Conservation (phyloP, 2,888 invertebrate species). For the Ctenicera cuprea region DNA sequence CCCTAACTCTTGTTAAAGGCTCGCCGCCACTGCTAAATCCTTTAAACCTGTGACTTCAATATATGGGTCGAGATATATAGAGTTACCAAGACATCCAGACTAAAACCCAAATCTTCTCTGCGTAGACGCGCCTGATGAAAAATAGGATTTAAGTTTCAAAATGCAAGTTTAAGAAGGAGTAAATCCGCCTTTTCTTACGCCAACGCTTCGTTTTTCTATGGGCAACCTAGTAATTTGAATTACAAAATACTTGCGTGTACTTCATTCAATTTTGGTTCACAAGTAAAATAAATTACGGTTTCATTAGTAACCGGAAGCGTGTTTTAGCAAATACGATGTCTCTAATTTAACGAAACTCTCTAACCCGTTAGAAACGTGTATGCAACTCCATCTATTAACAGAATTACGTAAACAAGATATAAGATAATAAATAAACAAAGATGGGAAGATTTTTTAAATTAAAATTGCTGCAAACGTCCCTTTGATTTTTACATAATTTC, state of each 20-base stretch:
- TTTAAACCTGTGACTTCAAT: slow-evolving; percentile 38
- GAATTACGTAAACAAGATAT: too few relatives aligned
- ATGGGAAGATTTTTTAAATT: too few relatives aligned
- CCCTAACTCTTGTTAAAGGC: not conserved
- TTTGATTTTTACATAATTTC: too few relatives aligned
- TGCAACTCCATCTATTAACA: too few relatives aligned
- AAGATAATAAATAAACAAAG: too few relatives aligned
- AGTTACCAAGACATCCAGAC: slow-evolving; percentile 38
- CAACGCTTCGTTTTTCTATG: slow-evolving; percentile 3
- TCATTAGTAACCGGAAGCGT: not conserved
- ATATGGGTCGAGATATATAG: slow-evolving; percentile 39
- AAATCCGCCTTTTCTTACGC: slow-evolving; percentile 21
- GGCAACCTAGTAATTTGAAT: not conserved
- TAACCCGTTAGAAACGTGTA: too few relatives aligned
- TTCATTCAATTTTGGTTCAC: not conserved
- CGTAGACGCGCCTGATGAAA: slow-evolving; percentile 44
- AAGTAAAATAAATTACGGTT: slow-evolving; percentile 9
- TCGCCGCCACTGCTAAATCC: slow-evolving; percentile 39
- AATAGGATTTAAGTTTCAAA: slow-evolving; percentile 42
- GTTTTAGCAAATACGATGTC: not conserved
- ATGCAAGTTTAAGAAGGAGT: slow-evolving; percentile 33
- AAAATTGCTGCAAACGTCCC: too few relatives aligned
- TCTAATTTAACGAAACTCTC: too few relatives aligned
- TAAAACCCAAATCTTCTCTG: slow-evolving; percentile 31
- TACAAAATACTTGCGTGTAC: slow-evolving; percentile 4